Evolutionary conservation across 2,797 vertebrate species (phyloP).

Genomic region (Petrocephalus sullivani): DNA sequence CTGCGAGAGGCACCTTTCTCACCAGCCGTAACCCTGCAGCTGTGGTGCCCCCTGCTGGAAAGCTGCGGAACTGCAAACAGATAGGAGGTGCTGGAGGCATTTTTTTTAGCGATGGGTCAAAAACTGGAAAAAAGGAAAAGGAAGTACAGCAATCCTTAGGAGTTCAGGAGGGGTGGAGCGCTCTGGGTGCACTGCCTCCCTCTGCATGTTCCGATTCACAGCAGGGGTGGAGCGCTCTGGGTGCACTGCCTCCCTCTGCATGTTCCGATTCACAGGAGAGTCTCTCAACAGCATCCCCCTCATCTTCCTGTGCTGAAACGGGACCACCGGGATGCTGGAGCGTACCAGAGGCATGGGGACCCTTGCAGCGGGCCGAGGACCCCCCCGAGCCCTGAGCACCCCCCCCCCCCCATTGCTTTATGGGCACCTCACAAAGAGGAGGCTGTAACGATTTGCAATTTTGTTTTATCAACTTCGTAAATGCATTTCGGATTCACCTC

Average conservation of each 20-base stretch:
- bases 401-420: not conserved
- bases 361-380: not conserved
- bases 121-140: not conserved
- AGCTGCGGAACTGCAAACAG: not conserved
- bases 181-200: not conserved
- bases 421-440: not conserved
- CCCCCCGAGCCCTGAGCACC: not conserved
- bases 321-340: not conserved
- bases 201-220: not conserved
- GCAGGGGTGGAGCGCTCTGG: not conserved
- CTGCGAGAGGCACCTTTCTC: constrained; percentile 20
- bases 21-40: not conserved
- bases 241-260: not conserved
- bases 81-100: not conserved
- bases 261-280: not conserved
- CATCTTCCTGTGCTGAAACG: not conserved
- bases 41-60: not conserved
- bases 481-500: not conserved
- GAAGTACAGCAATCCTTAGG: not conserved
- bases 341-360: not conserved
- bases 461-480: not conserved
- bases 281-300: not conserved
- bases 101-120: not conserved
- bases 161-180: not conserved
- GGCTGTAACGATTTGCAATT: not conserved